Evolutionary conservation across 2,113 vertebrate species (phyloP).

Genomic region (Bubo bubo): DNA sequence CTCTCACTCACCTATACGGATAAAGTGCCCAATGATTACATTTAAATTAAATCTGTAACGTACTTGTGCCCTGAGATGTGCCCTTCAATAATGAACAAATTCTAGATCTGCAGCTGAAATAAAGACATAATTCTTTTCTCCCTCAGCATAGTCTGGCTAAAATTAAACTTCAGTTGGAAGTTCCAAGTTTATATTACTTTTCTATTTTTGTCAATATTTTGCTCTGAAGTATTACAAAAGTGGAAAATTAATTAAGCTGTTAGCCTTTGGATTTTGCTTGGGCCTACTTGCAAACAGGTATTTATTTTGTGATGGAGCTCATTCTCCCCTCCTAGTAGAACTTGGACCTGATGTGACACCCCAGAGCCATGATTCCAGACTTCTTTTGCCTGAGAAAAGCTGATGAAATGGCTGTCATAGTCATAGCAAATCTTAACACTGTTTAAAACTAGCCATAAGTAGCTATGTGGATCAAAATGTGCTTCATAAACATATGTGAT

Average conservation of each 20-base stretch:
- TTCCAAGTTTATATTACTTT: constrained; percentile 42
- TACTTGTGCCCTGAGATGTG: background rate
- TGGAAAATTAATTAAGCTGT: constrained; percentile 25
- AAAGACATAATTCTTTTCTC: background rate
- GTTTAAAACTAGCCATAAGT: background rate
- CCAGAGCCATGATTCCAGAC: background rate
- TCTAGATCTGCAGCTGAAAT: background rate
- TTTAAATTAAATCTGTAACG: background rate
- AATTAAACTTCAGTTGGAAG: constrained; percentile 11
- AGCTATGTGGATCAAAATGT: background rate
- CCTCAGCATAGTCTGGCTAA: background rate
- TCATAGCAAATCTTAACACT: background rate
- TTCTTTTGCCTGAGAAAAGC: constrained; percentile 11
- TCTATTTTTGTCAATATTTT: constrained; percentile 54
- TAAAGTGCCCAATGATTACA: background rate
- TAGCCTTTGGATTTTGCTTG: background rate
- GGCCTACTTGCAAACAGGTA: background rate
- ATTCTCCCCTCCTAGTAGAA: background rate
- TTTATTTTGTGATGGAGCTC: background rate
- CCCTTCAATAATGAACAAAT: background rate
- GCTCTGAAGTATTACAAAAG: background rate
- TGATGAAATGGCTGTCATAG: background rate
- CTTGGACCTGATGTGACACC: background rate
- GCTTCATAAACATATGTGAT: background rate
- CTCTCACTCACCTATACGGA: background rate